phyloP scores from a whole-genome alignment of 2,797 vertebrate species.

The Betta splendens region DNA sequence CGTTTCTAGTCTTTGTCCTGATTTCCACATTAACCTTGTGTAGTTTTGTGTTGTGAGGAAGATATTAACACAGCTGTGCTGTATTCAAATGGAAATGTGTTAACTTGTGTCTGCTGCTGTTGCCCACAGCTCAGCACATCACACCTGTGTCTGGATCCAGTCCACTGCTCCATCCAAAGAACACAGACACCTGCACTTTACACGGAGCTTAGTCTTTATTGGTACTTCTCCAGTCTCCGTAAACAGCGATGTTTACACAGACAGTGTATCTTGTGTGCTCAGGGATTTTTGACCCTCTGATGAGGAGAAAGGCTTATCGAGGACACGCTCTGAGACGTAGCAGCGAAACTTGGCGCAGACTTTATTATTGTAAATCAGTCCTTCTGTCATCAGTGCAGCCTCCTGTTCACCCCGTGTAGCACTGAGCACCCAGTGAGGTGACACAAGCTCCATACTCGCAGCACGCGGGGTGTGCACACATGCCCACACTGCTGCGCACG shows the following conservation, averaged over 20 bases:
- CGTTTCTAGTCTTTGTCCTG: no score
- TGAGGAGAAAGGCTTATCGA: conserved; percentile 29
- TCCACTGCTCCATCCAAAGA: background rate
- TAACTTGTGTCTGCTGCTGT: background rate
- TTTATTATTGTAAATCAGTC: conserved; percentile 33
- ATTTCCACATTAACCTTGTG: no score
- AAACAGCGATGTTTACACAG: conserved; percentile 36
- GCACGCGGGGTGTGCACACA: conserved; percentile 63
- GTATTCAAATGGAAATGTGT: background rate
- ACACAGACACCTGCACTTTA: conserved; percentile 41
- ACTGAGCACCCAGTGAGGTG: conserved; percentile 53
- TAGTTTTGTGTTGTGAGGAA: no score
- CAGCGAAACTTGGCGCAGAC: conserved; percentile 9
- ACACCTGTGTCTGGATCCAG: background rate
- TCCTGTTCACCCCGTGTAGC: conserved; percentile 29
- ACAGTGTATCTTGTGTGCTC: conserved; percentile 44
- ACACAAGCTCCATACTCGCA: conserved; percentile 60
- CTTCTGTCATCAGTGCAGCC: conserved; percentile 21
- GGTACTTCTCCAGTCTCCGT: conserved; percentile 22
- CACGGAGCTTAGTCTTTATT: conserved; percentile 41
- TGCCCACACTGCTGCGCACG: conserved; percentile 49
- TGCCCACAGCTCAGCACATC: no score
- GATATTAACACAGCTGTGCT: background rate
- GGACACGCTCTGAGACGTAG: background rate
- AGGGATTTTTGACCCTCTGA: conserved; percentile 42